Evolutionary conservation across 2,797 vertebrate genomes (phyloP).

Genomic region (Gymnocypris eckloni): DNA sequence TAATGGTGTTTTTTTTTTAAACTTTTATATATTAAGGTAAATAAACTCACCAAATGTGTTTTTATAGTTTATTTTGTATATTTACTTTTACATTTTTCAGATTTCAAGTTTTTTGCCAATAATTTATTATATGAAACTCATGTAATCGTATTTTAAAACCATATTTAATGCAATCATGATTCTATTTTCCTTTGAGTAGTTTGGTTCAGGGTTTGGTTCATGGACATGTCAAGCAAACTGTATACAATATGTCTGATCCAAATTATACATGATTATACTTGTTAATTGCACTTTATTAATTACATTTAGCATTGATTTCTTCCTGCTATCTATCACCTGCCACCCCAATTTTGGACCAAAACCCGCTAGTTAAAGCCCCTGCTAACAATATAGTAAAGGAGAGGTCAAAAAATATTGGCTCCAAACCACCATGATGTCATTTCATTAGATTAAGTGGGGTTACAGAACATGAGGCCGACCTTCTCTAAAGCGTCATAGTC

Average conservation of each 20-base stretch:
- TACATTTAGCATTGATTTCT: neutral
- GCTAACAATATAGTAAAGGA: neutral
- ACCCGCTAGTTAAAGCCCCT: neutral
- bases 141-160: too few relatives aligned
- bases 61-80: too few relatives aligned
- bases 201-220: neutral
- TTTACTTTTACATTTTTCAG: neutral
- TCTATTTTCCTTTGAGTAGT: too few relatives aligned
- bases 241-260: neutral
- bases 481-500: constrained; percentile 96
- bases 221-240: neutral
- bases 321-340: neutral
- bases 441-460: neutral
- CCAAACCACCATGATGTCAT: neutral
- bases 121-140: neutral
- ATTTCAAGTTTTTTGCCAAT: neutral
- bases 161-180: neutral
- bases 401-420: neutral
- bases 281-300: neutral
- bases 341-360: neutral
- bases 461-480: constrained; percentile 73
- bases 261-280: neutral
- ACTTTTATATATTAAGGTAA: too few relatives aligned
- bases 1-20: too few relatives aligned
- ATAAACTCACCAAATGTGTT: too few relatives aligned